These are phyloP conservation scores for Phataginus tricuspis DNA, from an alignment of 2,797 vertebrate species.

Conservation along the genomic window DNA sequence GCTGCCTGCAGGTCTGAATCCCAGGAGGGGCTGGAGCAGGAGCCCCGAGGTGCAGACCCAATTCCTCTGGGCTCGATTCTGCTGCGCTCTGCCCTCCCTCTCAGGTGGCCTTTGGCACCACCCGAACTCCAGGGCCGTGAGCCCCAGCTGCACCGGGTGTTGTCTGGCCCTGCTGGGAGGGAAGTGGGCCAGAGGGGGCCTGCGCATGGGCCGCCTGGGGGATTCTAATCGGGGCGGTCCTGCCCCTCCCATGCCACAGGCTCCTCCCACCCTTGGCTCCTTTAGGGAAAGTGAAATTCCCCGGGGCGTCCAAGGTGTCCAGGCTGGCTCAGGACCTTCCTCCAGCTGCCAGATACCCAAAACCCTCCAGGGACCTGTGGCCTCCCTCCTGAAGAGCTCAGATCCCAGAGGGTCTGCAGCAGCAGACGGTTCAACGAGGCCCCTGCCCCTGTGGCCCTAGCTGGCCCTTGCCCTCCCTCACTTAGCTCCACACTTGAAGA, in stretches of 20 bases:
- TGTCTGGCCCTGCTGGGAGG: accelerated
- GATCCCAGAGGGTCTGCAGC: background rate
- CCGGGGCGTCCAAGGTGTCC: accelerated
- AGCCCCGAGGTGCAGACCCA: background rate
- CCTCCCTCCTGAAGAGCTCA: background rate
- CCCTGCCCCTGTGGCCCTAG: background rate
- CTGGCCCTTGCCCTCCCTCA: background rate
- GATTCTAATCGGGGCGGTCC: accelerated
- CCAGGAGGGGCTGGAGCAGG: background rate
- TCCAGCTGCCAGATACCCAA: no score
- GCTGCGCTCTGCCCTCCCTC: background rate
- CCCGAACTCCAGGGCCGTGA: accelerated
- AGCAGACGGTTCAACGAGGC: background rate
- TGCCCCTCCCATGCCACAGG: background rate
- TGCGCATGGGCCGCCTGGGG: accelerated
- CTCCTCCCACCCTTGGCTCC: no score
- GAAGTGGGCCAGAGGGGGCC: accelerated
- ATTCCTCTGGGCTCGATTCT: accelerated
- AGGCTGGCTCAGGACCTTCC: background rate
- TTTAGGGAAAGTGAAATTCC: background rate
- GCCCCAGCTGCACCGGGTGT: accelerated
- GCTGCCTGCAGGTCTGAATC: background rate
- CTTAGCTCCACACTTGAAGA: background rate
- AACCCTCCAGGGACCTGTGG: background rate
- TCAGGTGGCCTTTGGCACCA: background rate